phyloP scores from a whole-genome alignment of 2,113 vertebrate species.

The Notarius lentiginosus region DNA sequence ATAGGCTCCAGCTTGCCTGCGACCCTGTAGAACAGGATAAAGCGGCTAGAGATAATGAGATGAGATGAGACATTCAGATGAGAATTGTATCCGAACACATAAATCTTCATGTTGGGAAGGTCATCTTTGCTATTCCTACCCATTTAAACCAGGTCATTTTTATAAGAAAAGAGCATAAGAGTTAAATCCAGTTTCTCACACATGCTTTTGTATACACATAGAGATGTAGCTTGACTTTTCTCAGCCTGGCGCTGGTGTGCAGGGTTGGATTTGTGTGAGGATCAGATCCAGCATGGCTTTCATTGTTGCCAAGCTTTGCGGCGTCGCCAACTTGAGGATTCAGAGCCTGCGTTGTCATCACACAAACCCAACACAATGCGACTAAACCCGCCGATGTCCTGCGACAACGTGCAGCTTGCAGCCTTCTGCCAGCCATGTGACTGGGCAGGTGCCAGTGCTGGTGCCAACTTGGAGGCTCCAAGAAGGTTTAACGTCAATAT shows the following conservation, averaged over 20 bases:
- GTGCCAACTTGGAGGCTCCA: slow-evolving; percentile 38
- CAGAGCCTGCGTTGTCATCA: slow-evolving; percentile 45
- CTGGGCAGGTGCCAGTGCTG: slow-evolving; percentile 41
- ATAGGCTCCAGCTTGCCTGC: no score
- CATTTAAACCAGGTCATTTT: not conserved
- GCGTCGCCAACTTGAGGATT: slow-evolving; percentile 34
- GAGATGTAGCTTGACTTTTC: slow-evolving; percentile 19
- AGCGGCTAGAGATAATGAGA: no score
- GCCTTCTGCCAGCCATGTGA: slow-evolving; percentile 45
- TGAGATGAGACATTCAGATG: no score
- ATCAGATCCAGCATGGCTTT: slow-evolving; percentile 34
- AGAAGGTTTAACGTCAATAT: slow-evolving; percentile 42
- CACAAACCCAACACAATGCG: slow-evolving; percentile 50
- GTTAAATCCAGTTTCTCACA: not conserved
- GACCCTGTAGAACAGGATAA: no score
- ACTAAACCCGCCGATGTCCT: slow-evolving; percentile 45
- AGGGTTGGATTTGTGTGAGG: slow-evolving; percentile 9
- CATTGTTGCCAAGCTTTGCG: slow-evolving; percentile 46
- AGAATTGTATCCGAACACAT: not conserved
- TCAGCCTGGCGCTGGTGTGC: not conserved
- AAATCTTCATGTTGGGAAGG: not conserved
- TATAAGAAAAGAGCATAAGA: not conserved
- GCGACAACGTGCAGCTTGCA: slow-evolving; percentile 48
- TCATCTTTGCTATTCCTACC: not conserved
- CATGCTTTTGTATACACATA: not conserved